Conservation (phyloP, 2,797 vertebrate species). For the Paedocypris micromegethes region DNA sequence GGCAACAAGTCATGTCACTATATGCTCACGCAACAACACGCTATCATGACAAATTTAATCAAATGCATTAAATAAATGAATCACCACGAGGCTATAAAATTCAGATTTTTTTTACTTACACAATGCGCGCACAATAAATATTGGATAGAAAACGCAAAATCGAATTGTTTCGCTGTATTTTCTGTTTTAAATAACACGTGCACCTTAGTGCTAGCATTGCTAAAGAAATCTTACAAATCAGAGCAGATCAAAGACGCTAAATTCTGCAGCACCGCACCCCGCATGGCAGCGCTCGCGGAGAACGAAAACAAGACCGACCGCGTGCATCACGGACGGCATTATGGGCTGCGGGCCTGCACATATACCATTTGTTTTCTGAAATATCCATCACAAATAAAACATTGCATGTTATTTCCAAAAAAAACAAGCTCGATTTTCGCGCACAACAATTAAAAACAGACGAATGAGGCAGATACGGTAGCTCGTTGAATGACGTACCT, state of each 20-base stretch:
- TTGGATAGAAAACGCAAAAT: too few relatives aligned
- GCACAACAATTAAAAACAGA: neutral
- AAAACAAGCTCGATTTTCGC: neutral
- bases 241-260: neutral
- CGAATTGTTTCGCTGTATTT: too few relatives aligned
- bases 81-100: too few relatives aligned
- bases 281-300: conserved; percentile 14
- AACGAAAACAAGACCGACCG: conserved; percentile 17
- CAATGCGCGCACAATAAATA: too few relatives aligned
- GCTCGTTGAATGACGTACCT: conserved; percentile 15
- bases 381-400: too few relatives aligned
- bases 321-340: neutral
- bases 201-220: too few relatives aligned
- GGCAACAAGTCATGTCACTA: conserved; percentile 17
- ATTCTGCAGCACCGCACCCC: conserved; percentile 36
- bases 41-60: neutral
- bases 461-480: neutral
- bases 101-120: too few relatives aligned
- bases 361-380: too few relatives aligned
- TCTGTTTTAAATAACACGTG: too few relatives aligned
- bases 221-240: neutral
- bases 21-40: conserved; percentile 8
- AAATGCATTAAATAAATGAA: neutral
- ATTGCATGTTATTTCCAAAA: too few relatives aligned
- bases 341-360: too few relatives aligned